Percentiles rank a stretch among this genome's conserved stretches.
Conservation (phyloP, 2,797 vertebrate species). For the Ceryle rudis region DNA sequence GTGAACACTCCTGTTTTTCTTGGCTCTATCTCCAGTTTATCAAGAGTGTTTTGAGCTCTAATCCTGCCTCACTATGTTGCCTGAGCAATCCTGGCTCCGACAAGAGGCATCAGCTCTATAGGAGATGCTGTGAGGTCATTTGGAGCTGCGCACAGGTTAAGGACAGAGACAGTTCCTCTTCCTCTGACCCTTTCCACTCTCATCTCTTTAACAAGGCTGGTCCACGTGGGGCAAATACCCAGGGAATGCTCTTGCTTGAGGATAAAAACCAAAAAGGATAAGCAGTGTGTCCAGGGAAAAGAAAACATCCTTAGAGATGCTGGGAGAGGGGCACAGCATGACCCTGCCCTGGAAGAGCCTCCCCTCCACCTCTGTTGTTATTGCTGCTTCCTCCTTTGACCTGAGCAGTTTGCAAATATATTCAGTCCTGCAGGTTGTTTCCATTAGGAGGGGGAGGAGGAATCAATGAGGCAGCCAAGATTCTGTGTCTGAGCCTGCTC, state of each 20-base stretch:
- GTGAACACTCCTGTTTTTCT: conserved; percentile 44
- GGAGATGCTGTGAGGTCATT: not conserved
- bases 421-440: conserved; percentile 69
- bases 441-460: conserved; percentile 40
- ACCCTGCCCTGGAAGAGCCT: not conserved
- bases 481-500: conserved; percentile 31
- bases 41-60: not conserved
- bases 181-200: not conserved
- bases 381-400: conserved; percentile 61
- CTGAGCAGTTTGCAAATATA: conserved; percentile 66
- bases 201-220: not conserved
- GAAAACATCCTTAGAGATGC: not conserved
- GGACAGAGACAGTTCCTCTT: not conserved
- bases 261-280: not conserved
- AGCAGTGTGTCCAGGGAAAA: not conserved
- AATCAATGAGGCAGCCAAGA: conserved; percentile 67
- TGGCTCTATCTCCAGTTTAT: conserved; percentile 1
- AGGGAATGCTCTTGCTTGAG: not conserved
- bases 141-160: not conserved
- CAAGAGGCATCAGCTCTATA: not conserved
- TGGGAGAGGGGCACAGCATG: not conserved
- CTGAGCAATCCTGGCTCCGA: not conserved
- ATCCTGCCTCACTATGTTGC: not conserved
- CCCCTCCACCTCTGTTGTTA: not conserved
- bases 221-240: not conserved